Base-by-base conservation (phyloP, 1,140 invertebrate species). In the Coenobita brevimanus region DNA sequence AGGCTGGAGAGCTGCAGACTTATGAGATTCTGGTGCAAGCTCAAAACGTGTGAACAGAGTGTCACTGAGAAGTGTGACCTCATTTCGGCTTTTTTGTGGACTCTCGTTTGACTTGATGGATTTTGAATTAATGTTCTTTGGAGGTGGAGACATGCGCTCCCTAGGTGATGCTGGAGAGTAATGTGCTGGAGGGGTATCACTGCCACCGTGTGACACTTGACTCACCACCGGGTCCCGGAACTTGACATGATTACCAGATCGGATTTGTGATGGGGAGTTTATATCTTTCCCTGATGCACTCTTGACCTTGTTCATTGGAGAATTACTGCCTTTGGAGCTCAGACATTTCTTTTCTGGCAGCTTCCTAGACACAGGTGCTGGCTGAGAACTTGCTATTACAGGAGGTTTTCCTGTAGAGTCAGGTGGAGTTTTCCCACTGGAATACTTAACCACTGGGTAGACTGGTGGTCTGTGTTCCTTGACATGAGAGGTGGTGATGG, bases 21-120 rank as follows among this genome's bases (percentile, higher is more conserved):
- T 79, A n/a, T 17, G 36, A 38, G 13, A 33, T 60, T 57, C 50
- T 64, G 81, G 27, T 13, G 76, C 64, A 21, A 89, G 67, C n/a
- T 87, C 83, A 78, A 87, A 89, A 46, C 79, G 88, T 0, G 90
- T 90, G 71, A 90, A 90, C 8, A 90, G 73, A 2, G 88, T 88
- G 62, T 88, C 90, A 76, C 62, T 89, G 21, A 89, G n/a, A 2
- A 89, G 57, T 6, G 62, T 89, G 13, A 89, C 82, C 36, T 82
- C 79, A 21, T 69, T 41, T 10, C 33, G 50, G 30, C 57, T 67
- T n/a, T 69, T 80, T n/a, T 54, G 36, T 30, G 57, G 50, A 27
- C 78, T 64, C 21, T 64, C 54, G 3, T 21, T 17, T 38, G 57
- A 17, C 24, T n/a, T 36, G 3, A 24, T 50, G 6, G 75, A 17